phyloP scores from a whole-genome alignment of 2,113 vertebrate genomes.

The cattle (Bos taurus) region ARS-UCD2.0 NC_037356.1:11491501-11492000 shows the following conservation, averaged over 20 bases:
- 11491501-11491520: neutral
- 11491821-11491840: neutral
- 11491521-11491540: neutral
- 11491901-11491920: neutral
- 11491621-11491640: neutral
- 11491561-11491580: neutral
- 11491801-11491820: neutral
- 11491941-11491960: neutral
- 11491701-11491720: neutral
- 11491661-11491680: neutral
- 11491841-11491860: neutral
- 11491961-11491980: neutral
- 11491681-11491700: neutral
- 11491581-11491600: neutral
- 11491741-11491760: neutral
- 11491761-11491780: neutral
- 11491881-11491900: neutral
- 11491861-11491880: neutral
- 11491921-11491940: neutral
- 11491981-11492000: neutral
- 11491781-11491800: neutral
- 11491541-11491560: neutral
- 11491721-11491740: neutral
- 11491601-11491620: neutral
- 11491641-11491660: neutral